phyloP scores from a whole-genome alignment of 2,797 vertebrate species.

The Zalophus californianus region DNA sequence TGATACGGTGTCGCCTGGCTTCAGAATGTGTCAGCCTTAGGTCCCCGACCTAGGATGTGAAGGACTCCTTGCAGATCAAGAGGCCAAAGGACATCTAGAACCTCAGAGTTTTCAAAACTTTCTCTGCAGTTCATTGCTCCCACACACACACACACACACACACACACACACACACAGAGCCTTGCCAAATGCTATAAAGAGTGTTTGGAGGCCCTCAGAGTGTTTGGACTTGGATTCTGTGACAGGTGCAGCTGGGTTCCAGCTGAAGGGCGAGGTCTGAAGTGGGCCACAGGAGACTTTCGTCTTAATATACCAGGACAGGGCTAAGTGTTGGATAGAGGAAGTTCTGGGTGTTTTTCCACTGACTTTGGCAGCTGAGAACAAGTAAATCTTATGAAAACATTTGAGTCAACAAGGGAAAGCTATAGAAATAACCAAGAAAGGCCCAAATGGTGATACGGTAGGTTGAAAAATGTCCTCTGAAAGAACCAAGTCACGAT shows the following conservation, averaged over 20 bases:
- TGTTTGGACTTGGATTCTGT: conserved; percentile 7
- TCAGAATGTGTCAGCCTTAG: neutral
- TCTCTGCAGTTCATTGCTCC: neutral
- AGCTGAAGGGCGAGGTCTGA: conserved; percentile 35
- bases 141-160: neutral
- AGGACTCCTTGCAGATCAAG: neutral
- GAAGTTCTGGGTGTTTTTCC: neutral
- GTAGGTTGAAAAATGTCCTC: neutral
- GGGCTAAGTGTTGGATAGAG: neutral
- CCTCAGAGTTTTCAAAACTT: conserved; percentile 34
- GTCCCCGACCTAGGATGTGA: neutral
- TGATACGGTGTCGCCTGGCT: neutral
- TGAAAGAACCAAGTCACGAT: neutral
- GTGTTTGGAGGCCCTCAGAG: conserved; percentile 27
- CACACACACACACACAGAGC: neutral
- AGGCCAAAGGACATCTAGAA: neutral
- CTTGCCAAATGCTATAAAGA: conserved; percentile 43
- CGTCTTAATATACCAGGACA: neutral
- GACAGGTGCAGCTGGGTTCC: conserved; percentile 50
- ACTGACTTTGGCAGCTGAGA: conserved; percentile 40
- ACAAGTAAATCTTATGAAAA: conserved; percentile 37
- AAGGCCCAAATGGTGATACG: neutral
- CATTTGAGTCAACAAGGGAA: neutral
- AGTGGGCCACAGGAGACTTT: neutral
- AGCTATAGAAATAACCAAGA: conserved; percentile 26